Conservation (phyloP, 2,797 vertebrate species). For the Xenentodon cancila region DNA sequence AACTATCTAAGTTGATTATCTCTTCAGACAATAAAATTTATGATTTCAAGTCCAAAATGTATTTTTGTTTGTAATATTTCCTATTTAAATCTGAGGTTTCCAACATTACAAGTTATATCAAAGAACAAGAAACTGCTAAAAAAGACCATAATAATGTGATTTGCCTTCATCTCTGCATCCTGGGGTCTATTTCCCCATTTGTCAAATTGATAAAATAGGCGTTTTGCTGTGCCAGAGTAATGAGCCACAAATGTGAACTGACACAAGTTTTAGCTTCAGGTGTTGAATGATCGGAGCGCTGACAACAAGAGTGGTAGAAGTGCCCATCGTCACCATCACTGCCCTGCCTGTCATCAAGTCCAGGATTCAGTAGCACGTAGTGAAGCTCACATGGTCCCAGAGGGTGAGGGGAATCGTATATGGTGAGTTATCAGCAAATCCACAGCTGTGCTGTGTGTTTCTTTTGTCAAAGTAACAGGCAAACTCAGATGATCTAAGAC, state of each 20-base stretch:
- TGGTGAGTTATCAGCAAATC: constrained; percentile 11
- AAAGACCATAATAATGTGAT: not conserved
- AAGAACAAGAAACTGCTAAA: too few relatives aligned
- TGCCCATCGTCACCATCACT: constrained; percentile 30
- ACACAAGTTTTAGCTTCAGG: constrained; percentile 2
- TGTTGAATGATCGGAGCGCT: constrained; percentile 6
- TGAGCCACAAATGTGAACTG: constrained; percentile 19
- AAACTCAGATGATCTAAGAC: constrained; percentile 17
- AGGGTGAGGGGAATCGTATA: constrained; percentile 17
- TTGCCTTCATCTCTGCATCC: not conserved
- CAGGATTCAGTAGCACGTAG: constrained; percentile 29
- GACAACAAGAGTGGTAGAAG: constrained; percentile 33
- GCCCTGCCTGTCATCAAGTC: constrained; percentile 34
- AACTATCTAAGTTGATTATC: too few relatives aligned
- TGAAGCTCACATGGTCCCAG: constrained; percentile 6
- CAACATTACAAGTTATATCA: too few relatives aligned
- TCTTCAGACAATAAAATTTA: too few relatives aligned
- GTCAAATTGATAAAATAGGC: constrained; percentile 20
- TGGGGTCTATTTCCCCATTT: constrained; percentile 6
- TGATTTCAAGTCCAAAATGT: too few relatives aligned
- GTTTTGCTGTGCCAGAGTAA: constrained; percentile 3
- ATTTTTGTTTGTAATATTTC: too few relatives aligned
- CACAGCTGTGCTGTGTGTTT: constrained; percentile 1
- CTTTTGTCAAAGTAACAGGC: constrained; percentile 3
- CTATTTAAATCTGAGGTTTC: too few relatives aligned